Conservation (phyloP, 2,888 invertebrate genomes). For the Cynaeus angustus region DNA sequence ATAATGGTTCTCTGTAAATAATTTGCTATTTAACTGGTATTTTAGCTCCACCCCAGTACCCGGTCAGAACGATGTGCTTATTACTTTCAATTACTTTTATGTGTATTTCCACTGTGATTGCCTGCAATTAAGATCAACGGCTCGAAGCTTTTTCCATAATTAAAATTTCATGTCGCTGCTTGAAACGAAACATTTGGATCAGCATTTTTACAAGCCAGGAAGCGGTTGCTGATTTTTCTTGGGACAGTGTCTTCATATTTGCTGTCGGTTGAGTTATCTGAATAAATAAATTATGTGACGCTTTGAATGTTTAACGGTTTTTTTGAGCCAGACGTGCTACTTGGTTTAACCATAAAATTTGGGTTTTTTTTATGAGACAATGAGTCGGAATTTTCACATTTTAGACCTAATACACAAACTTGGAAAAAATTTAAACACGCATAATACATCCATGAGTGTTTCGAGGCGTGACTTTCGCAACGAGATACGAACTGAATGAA, state of each 20-base stretch:
- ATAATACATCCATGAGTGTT: slow-evolving; percentile 18
- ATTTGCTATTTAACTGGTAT: slow-evolving; percentile 54
- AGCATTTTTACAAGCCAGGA: background rate
- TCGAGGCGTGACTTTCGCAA: slow-evolving; percentile 6
- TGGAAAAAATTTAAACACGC: slow-evolving; percentile 14
- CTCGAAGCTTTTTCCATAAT: slow-evolving; percentile 67
- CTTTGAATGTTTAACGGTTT: no score
- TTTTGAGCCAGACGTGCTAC: no score
- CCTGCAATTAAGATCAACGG: slow-evolving; percentile 68
- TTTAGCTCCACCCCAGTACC: slow-evolving; percentile 47
- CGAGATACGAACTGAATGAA: background rate
- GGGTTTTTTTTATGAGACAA: no score
- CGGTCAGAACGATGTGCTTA: slow-evolving; percentile 60
- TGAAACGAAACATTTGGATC: background rate
- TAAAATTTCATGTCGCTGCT: slow-evolving; percentile 61
- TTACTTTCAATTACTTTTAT: slow-evolving; percentile 69
- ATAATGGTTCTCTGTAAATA: slow-evolving; percentile 42
- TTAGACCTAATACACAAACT: slow-evolving; percentile 7
- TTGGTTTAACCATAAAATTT: no score
- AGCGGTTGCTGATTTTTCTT: background rate
- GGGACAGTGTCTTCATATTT: background rate
- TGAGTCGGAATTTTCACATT: slow-evolving; percentile 2
- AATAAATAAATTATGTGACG: no score
- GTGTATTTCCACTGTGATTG: slow-evolving; percentile 67
- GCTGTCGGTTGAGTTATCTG: background rate